A percentile compares a stretch with the other conserved stretches of the same genome.
These are phyloP conservation scores for Lypha dubia DNA, from an alignment of 2,888 invertebrate genomes.

Conservation along the genomic window DNA sequence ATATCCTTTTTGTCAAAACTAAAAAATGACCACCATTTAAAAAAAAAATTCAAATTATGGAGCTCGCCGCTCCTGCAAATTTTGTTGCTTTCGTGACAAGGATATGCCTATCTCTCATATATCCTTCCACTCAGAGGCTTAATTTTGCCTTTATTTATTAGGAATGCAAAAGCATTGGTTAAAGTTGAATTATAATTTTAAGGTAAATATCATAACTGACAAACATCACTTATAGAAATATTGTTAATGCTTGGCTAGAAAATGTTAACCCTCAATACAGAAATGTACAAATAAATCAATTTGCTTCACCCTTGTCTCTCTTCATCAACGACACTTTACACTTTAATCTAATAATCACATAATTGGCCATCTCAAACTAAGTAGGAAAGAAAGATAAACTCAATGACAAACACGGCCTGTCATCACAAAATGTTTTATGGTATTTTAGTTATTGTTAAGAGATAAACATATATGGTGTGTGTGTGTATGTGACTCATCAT, in stretches of 20 bases:
- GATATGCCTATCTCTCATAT: too few relatives aligned
- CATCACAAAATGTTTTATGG: slow-evolving; percentile 65
- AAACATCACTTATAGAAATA: slow-evolving; percentile 23
- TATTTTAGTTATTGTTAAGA: slow-evolving; percentile 15
- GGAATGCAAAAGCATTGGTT: too few relatives aligned
- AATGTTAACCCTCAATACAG: background rate
- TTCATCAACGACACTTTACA: slow-evolving; percentile 39
- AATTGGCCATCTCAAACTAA: slow-evolving; percentile 63
- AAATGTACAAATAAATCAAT: background rate
- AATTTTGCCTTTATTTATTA: too few relatives aligned
- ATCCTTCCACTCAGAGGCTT: too few relatives aligned
- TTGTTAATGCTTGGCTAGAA: slow-evolving; percentile 18
- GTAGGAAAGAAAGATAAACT: slow-evolving; percentile 28
- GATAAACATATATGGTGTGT: background rate
- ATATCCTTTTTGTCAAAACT: too few relatives aligned
- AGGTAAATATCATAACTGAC: slow-evolving; percentile 28
- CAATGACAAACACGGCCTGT: slow-evolving; percentile 56
- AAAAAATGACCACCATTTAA: too few relatives aligned
- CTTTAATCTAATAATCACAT: slow-evolving; percentile 64
- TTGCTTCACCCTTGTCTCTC: slow-evolving; percentile 1
- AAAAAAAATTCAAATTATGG: too few relatives aligned
- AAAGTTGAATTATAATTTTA: too few relatives aligned
- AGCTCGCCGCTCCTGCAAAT: too few relatives aligned
- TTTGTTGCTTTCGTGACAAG: too few relatives aligned
- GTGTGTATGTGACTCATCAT: slow-evolving; percentile 47